Evolutionary conservation across 2,113 vertebrate genomes (phyloP).

Genomic region (Callithrix jacchus): DNA sequence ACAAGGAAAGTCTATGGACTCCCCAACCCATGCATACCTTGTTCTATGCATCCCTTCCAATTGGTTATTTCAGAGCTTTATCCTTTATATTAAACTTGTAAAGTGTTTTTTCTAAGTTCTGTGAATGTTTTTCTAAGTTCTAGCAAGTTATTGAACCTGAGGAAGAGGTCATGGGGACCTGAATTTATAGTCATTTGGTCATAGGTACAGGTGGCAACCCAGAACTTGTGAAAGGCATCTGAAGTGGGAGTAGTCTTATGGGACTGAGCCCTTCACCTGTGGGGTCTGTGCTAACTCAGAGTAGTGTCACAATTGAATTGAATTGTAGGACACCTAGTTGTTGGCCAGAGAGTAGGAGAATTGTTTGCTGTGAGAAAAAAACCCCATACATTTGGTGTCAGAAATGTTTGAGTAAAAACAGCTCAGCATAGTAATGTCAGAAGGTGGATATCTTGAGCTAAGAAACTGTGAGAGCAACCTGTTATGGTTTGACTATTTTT

Average conservation of each 20-base stretch:
- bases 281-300: background rate
- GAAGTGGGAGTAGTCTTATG: background rate
- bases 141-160: background rate
- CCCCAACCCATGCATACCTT: rapidly evolving
- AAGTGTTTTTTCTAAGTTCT: background rate
- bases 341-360: background rate
- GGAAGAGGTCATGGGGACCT: background rate
- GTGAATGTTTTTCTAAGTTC: background rate
- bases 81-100: background rate
- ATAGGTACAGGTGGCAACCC: background rate
- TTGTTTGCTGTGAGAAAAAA: background rate
- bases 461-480: background rate
- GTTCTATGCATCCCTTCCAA: background rate
- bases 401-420: background rate
- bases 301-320: background rate
- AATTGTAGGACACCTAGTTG: background rate
- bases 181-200: background rate
- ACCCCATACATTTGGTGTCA: background rate
- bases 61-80: background rate
- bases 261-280: background rate
- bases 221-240: background rate
- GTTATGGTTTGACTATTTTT: background rate
- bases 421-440: background rate
- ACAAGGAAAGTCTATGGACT: background rate
- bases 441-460: background rate